phyloP scores from a whole-genome alignment of 2,113 vertebrate genomes.

The Carassius carassius region DNA sequence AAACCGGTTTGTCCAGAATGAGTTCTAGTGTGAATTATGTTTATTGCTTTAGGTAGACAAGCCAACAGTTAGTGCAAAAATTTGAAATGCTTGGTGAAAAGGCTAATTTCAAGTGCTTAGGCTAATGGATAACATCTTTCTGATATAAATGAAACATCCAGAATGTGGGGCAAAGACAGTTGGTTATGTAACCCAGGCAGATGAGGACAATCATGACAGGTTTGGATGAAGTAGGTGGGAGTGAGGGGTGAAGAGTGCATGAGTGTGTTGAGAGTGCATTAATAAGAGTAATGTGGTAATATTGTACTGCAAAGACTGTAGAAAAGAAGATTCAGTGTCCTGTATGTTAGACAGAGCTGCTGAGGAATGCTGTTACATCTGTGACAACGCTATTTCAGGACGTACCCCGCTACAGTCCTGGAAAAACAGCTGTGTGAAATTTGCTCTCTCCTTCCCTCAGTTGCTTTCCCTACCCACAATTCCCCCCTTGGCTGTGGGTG shows the following conservation, averaged over 20 bases:
- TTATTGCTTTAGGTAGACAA: background rate
- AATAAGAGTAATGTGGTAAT: constrained; percentile 11
- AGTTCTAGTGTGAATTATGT: background rate
- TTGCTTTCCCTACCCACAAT: background rate
- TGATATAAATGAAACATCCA: background rate
- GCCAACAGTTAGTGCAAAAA: background rate
- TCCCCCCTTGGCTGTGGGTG: background rate
- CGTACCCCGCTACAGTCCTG: background rate
- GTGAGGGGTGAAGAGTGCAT: background rate
- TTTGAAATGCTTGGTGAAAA: background rate
- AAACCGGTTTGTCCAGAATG: constrained; percentile 10
- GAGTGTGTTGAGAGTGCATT: constrained; percentile 20
- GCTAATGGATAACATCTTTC: constrained; percentile 4
- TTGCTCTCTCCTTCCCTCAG: background rate
- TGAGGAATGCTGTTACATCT: background rate
- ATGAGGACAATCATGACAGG: background rate
- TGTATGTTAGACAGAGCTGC: constrained; percentile 2
- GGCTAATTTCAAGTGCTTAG: background rate
- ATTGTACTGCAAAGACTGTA: background rate
- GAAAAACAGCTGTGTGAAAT: constrained; percentile 22
- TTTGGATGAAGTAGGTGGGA: background rate
- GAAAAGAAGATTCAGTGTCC: background rate
- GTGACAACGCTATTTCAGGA: constrained; percentile 38
- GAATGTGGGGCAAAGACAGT: constrained; percentile 12
- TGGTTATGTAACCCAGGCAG: constrained; percentile 29